Base-by-base conservation (phyloP, 2,113 vertebrate genomes). In the Cyprinodon tularosa region DNA sequence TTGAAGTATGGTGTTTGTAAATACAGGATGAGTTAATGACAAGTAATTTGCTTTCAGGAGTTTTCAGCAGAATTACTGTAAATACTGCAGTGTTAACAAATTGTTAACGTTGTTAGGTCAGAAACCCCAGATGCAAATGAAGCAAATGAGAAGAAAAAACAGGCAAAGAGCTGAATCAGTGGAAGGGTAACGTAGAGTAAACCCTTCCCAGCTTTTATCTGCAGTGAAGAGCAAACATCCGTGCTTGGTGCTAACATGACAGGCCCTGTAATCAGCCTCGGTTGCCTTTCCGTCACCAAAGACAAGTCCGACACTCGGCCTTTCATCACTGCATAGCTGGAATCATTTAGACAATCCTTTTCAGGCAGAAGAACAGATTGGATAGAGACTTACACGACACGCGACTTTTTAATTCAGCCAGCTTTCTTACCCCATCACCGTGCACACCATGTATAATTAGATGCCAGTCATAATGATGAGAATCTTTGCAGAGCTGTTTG, bases 381-480 rank as follows among this genome's bases (percentile, higher is more conserved):
- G 65, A 63, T 29, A 22, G 68, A 22, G 70, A 83, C 74, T 72
- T 68, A 64, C 71, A 74, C 14, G 62, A 12, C 37, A 83, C 78
- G 76, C 29, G 29, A 29, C 29, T 29, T 82, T 88, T 77, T 69
- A 72, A 84, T 84, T 78, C 66, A 3, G 53, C 0, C 3, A 60
- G 36, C 37, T 63, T 29, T 79, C 60, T 29, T 38, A 80, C 73
- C 73, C 66, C 15, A 72, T 87, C 76, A 70, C 45, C 0, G 71
- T 8, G 9, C 36, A 42, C 70, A 42, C 47, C 85, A 70, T 76
- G 69, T 79, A 61, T 90, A 91, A 89, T 88, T 88, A 85, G 77
- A 77, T 85, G 87, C 82, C 87, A 84, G 74, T 88, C 87, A 84
- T 81, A 88, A 85, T 83, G 83, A 85, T 66, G 77, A 10, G 71